Percentiles rank a stretch among this genome's conserved stretches.
Evolutionary conservation across 2,797 vertebrate species (phyloP).

Genomic region (Petrocephalus sullivani): DNA sequence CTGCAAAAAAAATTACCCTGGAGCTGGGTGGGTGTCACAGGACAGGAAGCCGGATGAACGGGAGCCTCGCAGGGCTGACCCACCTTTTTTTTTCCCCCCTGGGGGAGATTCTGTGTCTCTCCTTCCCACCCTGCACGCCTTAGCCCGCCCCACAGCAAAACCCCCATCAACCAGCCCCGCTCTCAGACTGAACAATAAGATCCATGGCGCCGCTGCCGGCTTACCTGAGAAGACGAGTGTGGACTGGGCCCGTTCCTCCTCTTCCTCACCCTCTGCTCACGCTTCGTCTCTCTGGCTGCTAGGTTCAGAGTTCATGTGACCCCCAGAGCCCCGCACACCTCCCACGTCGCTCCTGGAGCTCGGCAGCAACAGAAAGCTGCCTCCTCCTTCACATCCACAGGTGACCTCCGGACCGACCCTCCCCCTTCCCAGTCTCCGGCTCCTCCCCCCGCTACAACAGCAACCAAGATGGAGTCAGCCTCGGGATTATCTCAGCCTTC

Average conservation of each 20-base stretch:
- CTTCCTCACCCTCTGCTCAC: conserved; percentile 23
- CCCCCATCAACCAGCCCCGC: background rate
- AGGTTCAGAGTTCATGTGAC: conserved; percentile 21
- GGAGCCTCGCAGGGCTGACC: background rate
- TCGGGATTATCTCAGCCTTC: conserved; percentile 52
- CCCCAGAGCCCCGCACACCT: background rate
- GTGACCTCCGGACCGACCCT: conserved; percentile 20
- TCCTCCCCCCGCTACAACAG: conserved; percentile 31
- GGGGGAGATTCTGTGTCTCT: background rate
- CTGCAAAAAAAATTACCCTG: background rate
- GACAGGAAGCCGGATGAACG: background rate
- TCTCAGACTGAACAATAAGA: background rate
- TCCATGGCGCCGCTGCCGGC: background rate
- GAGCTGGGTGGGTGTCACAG: background rate
- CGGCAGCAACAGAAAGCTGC: conserved; percentile 29
- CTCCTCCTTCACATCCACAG: conserved; percentile 28
- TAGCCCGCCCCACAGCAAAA: background rate
- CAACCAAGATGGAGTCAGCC: conserved; percentile 54
- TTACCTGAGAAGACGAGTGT: conserved; percentile 17
- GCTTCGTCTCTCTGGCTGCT: conserved; percentile 28
- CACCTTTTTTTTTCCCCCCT: background rate
- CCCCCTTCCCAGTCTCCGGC: conserved; percentile 31
- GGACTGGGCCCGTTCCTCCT: background rate
- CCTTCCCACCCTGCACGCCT: background rate
- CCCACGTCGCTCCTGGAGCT: conserved; percentile 17